These are phyloP conservation scores for Argyrosomus japonicus DNA, from an alignment of 2,113 vertebrate genomes.

Conservation along the genomic window DNA sequence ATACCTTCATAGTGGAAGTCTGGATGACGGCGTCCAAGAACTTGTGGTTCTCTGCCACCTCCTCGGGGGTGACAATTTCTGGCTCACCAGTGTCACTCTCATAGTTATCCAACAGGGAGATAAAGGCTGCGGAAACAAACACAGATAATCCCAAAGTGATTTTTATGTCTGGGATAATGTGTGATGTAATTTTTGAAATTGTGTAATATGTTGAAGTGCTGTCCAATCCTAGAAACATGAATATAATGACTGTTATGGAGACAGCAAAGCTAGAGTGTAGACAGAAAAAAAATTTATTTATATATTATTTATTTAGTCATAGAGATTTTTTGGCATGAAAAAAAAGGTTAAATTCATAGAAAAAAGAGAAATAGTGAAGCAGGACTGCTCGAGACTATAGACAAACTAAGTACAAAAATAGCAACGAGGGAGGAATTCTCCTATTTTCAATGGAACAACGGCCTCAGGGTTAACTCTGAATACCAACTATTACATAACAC, in stretches of 20 bases:
- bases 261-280: neutral
- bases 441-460: conserved; percentile 8
- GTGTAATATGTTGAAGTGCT: neutral
- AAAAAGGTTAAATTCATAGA: neutral
- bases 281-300: neutral
- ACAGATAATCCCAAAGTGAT: neutral
- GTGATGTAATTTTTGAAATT: neutral
- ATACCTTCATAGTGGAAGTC: conserved; percentile 85
- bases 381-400: neutral
- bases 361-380: neutral
- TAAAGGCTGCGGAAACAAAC: conserved; percentile 81
- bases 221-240: neutral
- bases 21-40: conserved; percentile 84
- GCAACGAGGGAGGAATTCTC: neutral
- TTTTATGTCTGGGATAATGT: neutral
- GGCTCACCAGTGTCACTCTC: conserved; percentile 84
- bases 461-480: conserved; percentile 28
- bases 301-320: no score
- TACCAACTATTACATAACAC: conserved; percentile 35
- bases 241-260: neutral
- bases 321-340: neutral
- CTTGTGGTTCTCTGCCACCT: conserved; percentile 85
- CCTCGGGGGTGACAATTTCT: conserved; percentile 86
- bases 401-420: conserved; percentile 12
- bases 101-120: conserved; percentile 88